These are phyloP conservation scores for Cherax quadricarinatus DNA, from an alignment of 1,140 invertebrate genomes.

Conservation along the genomic window DNA sequence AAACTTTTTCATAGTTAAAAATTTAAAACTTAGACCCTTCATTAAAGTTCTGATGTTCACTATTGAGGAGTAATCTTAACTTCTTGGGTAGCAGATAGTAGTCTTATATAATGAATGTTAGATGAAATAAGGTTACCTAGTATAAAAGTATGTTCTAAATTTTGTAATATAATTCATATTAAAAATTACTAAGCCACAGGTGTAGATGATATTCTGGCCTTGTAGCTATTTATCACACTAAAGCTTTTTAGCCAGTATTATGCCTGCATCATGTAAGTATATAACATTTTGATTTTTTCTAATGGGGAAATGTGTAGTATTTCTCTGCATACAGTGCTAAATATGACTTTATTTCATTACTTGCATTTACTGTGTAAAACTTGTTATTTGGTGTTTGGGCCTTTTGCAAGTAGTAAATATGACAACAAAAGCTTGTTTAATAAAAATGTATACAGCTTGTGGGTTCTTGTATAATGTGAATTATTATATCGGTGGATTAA, in stretches of 20 bases:
- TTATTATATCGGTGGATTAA: slow-evolving; percentile 37
- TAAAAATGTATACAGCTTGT: slow-evolving; percentile 61
- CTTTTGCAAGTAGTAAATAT: slow-evolving; percentile 44
- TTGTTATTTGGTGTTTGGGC: slow-evolving; percentile 62
- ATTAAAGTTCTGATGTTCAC: background rate
- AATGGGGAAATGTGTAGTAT: background rate
- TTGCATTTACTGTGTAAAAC: slow-evolving; percentile 36
- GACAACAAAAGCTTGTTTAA: slow-evolving; percentile 2
- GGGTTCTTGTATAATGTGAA: slow-evolving; percentile 63
- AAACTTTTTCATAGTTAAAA: background rate
- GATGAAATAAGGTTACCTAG: background rate
- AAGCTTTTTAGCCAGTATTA: slow-evolving; percentile 45
- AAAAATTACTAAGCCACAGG: background rate
- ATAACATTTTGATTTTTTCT: background rate
- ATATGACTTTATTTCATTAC: background rate
- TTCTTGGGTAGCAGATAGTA: slow-evolving; percentile 8
- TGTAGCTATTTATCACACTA: slow-evolving; percentile 28
- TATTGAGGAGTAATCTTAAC: background rate
- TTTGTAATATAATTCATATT: background rate
- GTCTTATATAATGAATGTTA: background rate
- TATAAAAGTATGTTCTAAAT: background rate
- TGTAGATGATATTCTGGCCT: slow-evolving; percentile 6
- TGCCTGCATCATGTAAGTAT: slow-evolving; percentile 17
- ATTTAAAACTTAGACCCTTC: background rate
- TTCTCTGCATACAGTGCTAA: background rate